Evolutionary conservation across 2,797 vertebrate genomes (phyloP), one percentile per base, ranked within the genome.

Genomic region (Chelon labrosus): DNA sequence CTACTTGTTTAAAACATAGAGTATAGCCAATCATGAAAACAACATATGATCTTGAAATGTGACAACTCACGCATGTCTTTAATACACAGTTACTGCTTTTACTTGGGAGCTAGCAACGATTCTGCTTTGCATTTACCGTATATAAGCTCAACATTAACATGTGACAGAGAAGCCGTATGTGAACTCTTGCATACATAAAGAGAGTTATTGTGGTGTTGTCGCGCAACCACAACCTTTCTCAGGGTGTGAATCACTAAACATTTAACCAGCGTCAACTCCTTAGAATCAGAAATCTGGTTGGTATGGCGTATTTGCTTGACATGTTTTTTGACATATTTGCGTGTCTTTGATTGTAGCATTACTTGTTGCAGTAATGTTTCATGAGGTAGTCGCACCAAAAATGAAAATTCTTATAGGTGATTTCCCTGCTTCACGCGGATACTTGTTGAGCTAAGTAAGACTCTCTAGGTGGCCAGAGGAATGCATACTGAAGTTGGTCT

Each of bases 171-270:
- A 27, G 25, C 25, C 25, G 8, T 56, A 10, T 1, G 20, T 39
- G 62, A 65, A 17, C 12, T 39, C 13, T 16, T 37, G 2, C 22
- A 22, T 13, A 10, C 19, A 7, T n/a, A 11, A 75, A 11, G 59
- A 42, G 27, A 9, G 11, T 20, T 74, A 17, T 67, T 20, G 17
- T 3, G 13, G n/a, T 20, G 27, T 41, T 38, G 14, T 65, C 39
- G n/a, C 47, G 8, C 47, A 22, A 58, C 44, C 52, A 13, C 44
- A 42, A 42, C 52, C 17, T 51, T 31, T 19, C n/a, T 66, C 50
- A 13, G 6, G 19, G n/a, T 38, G 17, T 44, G 25, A 65, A 56
- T 25, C 12, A 2, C 49, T 37, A 12, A 58, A 2, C 11, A 7
- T 22, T 63, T 39, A 22, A 22, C 31, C n/a, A 6, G 42, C 3